phyloP scores from a whole-genome alignment of 1,140 invertebrate genomes.

The Amphibalanus amphitrite region DNA sequence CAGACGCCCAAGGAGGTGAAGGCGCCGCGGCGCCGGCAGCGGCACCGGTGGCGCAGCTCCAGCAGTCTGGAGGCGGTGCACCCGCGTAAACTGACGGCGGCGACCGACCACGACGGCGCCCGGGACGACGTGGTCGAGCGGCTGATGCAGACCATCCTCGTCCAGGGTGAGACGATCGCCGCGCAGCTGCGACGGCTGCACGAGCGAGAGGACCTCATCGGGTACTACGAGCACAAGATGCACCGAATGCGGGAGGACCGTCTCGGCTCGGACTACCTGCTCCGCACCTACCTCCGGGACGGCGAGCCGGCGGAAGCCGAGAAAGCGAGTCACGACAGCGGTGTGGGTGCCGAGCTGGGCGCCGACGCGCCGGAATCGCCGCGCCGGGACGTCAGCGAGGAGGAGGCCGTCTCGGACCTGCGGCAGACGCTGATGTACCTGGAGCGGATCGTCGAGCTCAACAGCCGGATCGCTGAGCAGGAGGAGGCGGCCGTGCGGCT shows the following conservation, averaged over 20 bases:
- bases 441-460: background rate
- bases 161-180: constrained; percentile 58
- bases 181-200: constrained; percentile 41
- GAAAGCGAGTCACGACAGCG: background rate
- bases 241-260: constrained; percentile 47
- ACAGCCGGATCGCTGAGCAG: background rate
- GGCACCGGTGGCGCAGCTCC: constrained; percentile 12
- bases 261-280: constrained; percentile 61
- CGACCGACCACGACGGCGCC: constrained; percentile 7
- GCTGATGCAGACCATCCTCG: constrained; percentile 52
- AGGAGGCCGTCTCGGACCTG: background rate
- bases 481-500: background rate
- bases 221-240: constrained; percentile 51
- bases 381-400: background rate
- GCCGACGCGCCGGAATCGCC: background rate
- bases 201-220: constrained; percentile 58
- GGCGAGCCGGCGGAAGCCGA: constrained; percentile 21
- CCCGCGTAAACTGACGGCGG: constrained; percentile 5
- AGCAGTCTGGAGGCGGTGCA: constrained; percentile 7
- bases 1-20: constrained; percentile 17
- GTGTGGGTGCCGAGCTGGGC: background rate
- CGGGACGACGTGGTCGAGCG: constrained; percentile 35
- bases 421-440: background rate
- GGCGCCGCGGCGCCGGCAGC: constrained; percentile 19
- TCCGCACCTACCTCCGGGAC: constrained; percentile 51